Evolutionary conservation across 2,888 invertebrate genomes (phyloP).

Genomic region (Volucella inflata): DNA sequence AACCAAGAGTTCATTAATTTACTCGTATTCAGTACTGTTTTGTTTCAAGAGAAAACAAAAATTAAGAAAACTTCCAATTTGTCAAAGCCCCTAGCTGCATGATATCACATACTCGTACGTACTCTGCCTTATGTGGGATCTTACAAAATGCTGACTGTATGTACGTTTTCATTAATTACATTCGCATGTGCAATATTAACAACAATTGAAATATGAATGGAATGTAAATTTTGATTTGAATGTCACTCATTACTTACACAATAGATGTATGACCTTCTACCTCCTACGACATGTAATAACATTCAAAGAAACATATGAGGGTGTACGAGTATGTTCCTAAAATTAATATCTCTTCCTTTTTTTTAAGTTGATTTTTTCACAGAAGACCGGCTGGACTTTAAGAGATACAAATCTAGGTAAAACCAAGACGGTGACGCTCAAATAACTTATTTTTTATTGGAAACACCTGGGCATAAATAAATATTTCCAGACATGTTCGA

Average conservation of each 20-base stretch:
- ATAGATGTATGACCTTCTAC: slow-evolving; percentile 23
- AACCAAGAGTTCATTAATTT: too few relatives aligned
- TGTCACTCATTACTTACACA: slow-evolving; percentile 30
- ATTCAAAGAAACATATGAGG: neutral
- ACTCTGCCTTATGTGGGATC: slow-evolving; percentile 22
- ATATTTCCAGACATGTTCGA: too few relatives aligned
- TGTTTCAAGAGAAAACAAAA: too few relatives aligned
- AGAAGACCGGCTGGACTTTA: too few relatives aligned
- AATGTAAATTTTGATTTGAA: slow-evolving; percentile 47
- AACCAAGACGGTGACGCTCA: too few relatives aligned
- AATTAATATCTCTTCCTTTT: too few relatives aligned
- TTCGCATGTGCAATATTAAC: slow-evolving; percentile 24
- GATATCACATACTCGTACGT: slow-evolving; percentile 6
- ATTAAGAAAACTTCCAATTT: too few relatives aligned
- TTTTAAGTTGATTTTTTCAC: too few relatives aligned
- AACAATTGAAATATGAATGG: slow-evolving; percentile 23
- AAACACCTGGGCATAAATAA: too few relatives aligned
- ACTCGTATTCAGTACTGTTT: too few relatives aligned
- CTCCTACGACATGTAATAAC: neutral
- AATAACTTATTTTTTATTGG: too few relatives aligned
- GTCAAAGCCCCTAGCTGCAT: neutral
- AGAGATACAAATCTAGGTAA: too few relatives aligned
- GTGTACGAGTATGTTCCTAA: neutral
- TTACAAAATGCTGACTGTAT: slow-evolving; percentile 19
- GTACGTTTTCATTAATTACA: slow-evolving; percentile 7